phyloP scores from a whole-genome alignment of 2,888 invertebrate species.

The Erebia epiphron region DNA sequence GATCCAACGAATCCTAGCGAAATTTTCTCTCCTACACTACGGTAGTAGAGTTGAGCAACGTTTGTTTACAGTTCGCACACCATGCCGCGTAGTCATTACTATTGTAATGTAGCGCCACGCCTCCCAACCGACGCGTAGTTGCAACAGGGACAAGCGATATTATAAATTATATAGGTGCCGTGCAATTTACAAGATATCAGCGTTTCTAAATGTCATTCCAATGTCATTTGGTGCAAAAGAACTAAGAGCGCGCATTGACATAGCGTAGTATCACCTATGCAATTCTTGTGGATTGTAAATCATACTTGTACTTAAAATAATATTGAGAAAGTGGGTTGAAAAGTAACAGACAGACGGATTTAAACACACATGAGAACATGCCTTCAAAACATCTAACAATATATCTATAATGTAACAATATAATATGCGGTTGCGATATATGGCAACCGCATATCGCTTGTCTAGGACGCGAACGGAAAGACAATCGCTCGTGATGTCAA shows the following conservation, averaged over 20 bases:
- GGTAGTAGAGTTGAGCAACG: background rate
- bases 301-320: no score
- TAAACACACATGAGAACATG: no score
- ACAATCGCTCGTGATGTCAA: slow-evolving; percentile 37
- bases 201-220: background rate
- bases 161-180: slow-evolving; percentile 29
- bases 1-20: no score
- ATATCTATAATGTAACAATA: no score
- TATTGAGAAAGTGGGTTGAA: no score
- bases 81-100: slow-evolving; percentile 11
- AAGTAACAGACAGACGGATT: no score
- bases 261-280: no score
- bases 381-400: no score
- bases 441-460: background rate
- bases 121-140: slow-evolving; percentile 29
- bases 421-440: no score
- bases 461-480: slow-evolving; percentile 25
- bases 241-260: no score
- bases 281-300: no score
- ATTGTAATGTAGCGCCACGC: slow-evolving; percentile 33
- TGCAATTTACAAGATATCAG: slow-evolving; percentile 5
- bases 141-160: slow-evolving; percentile 37
- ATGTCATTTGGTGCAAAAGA: background rate
- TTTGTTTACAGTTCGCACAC: slow-evolving; percentile 16
- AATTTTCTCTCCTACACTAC: background rate